Percentiles rank a stretch among this genome's conserved stretches.
Evolutionary conservation across 2,113 vertebrate genomes (phyloP).

Genomic region (Grammomys surdaster): DNA sequence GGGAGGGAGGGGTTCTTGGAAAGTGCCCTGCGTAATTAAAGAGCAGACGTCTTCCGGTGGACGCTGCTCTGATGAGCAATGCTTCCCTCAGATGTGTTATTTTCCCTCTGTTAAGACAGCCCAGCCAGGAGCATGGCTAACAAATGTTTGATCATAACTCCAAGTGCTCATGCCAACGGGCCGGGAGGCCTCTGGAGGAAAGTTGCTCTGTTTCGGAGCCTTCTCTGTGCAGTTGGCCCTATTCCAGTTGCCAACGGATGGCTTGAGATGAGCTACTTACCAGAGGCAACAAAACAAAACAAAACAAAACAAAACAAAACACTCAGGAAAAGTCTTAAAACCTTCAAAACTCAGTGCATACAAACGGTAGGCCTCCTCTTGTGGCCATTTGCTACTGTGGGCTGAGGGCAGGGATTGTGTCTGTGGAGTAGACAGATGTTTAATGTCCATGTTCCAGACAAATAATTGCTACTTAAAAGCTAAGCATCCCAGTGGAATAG

Average conservation of each 20-base stretch:
- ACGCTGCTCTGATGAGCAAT: background rate
- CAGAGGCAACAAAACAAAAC: background rate
- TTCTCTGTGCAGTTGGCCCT: background rate
- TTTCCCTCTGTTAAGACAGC: background rate
- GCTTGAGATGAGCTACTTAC: background rate
- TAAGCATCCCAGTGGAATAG: background rate
- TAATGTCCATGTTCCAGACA: background rate
- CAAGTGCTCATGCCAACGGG: conserved; percentile 21
- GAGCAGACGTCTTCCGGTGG: background rate
- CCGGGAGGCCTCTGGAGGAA: background rate
- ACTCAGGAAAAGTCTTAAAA: background rate
- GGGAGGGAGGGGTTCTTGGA: background rate
- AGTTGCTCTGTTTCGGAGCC: background rate
- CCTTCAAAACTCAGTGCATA: background rate
- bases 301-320: background rate
- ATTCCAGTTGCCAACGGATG: background rate
- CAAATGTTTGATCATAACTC: conserved; percentile 68
- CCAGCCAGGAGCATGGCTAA: conserved; percentile 8
- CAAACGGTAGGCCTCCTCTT: background rate
- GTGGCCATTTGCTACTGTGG: background rate
- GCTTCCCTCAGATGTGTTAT: background rate
- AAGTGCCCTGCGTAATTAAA: background rate
- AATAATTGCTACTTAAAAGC: background rate
- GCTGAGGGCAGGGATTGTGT: background rate
- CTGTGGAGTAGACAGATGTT: background rate